Evolutionary conservation across 2,797 vertebrate species (phyloP), one percentile per base, ranked within the genome.

Genomic region (Heterohyrax brucei): DNA sequence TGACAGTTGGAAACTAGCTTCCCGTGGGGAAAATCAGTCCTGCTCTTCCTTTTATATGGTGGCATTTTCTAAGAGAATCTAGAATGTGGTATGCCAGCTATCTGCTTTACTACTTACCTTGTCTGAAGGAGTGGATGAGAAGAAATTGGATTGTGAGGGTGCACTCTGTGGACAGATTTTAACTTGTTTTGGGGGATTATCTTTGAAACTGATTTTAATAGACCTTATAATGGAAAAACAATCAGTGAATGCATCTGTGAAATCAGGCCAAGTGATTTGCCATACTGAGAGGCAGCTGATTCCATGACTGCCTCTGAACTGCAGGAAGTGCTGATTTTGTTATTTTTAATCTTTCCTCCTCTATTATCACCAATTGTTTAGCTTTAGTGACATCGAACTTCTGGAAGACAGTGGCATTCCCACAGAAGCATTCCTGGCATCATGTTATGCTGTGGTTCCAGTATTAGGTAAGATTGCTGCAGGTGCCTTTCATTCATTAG

Each of bases 371-470:
- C 94, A 62, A 72, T 87, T 72, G 84, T 98, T 97, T 98, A 99
- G 99, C 98, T 99, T 99, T 98, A 99, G 99, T 98, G 99, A 99
- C 98, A 99, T 99, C 98, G 99, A 98, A 96, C 99, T 99, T 99
- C 98, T 99, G 93, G 99, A 99, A 97, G 99, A 99, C 98, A 99
- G 98, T 97, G 99, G 99, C 98, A 99, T 99, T 98, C 99, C 99
- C 92, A 99, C 99, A 95, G 99, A 99, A 98, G 99, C 99, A 92
- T 99, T 99, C 98, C 99, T 99, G 99, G 99, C 99, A 76, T 99
- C 99, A 6, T 99, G 99, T 99, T 99, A 99, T 97, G 99, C 99
- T 98, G 99, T 99, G 98, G 99, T 99, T 96, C 99, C 99, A 28
- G 99, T 99, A 97, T 98, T 99, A 98, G 99, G 99, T 99, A 99